A percentile compares a stretch with the other conserved stretches of the same genome.
These are phyloP conservation scores for Regulus satrapa DNA, from an alignment of 2,113 vertebrate species.

Conservation along the genomic window DNA sequence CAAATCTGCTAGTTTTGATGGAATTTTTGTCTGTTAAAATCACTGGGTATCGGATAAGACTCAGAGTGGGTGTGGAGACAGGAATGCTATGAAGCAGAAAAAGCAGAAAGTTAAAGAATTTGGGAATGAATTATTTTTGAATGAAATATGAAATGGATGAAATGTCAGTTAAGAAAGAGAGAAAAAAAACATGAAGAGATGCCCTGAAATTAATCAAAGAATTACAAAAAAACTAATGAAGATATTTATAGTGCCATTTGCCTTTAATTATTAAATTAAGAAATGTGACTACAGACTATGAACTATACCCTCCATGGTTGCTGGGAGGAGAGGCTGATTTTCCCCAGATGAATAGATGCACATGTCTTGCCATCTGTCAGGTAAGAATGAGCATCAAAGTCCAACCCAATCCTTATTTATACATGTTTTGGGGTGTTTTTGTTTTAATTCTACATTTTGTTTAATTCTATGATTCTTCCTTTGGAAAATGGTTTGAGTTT, in stretches of 20 bases:
- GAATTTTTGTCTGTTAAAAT: not conserved
- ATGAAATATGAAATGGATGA: not conserved
- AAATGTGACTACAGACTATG: not conserved
- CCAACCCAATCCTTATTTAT: not conserved
- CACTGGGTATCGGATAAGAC: not conserved
- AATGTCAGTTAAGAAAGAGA: not conserved
- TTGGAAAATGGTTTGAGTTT: slow-evolving; percentile 49
- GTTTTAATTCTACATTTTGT: slow-evolving; percentile 7
- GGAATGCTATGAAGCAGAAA: not conserved
- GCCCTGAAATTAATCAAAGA: not conserved
- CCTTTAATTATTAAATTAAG: not conserved
- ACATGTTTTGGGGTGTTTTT: not conserved
- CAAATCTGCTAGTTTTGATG: not conserved
- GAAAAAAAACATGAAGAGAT: not conserved
- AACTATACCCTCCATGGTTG: not conserved
- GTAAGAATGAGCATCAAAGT: not conserved
- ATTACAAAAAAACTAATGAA: not conserved
- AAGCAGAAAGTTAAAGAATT: not conserved
- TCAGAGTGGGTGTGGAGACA: not conserved
- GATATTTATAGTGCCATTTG: not conserved
- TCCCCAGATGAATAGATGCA: not conserved
- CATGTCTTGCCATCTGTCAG: not conserved
- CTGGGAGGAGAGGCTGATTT: not conserved
- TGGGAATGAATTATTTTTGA: not conserved
- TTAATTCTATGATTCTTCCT: slow-evolving; percentile 1